phyloP scores from a whole-genome alignment of 2,888 invertebrate genomes.

The Acrocyrtus sp. region DNA sequence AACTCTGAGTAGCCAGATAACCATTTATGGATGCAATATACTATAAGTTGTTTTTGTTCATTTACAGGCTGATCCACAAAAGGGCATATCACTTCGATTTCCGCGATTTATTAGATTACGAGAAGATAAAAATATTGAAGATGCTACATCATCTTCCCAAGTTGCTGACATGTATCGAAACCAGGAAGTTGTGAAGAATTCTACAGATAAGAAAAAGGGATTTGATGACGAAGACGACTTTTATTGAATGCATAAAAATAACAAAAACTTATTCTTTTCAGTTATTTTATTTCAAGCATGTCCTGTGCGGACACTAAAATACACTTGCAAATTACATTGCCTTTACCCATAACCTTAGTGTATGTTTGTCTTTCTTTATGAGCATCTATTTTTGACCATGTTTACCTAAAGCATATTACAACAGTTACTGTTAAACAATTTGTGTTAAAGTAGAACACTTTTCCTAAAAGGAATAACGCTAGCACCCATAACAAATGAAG shows the following conservation, averaged over 20 bases:
- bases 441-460: no score
- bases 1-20: no score
- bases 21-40: constrained; percentile 14
- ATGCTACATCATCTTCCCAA: constrained; percentile 91
- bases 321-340: neutral
- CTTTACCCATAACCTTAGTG: neutral
- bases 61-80: constrained; percentile 80
- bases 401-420: no score
- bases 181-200: constrained; percentile 90
- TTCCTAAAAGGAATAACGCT: no score
- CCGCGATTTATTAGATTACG: constrained; percentile 91
- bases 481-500: no score
- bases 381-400: no score
- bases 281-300: neutral
- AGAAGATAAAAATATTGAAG: constrained; percentile 91
- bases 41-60: no score
- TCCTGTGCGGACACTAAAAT: neutral
- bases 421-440: no score
- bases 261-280: neutral
- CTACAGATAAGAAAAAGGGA: constrained; percentile 66
- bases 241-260: constrained; percentile 71
- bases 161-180: constrained; percentile 89
- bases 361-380: no score
- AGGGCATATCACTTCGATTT: constrained; percentile 95
- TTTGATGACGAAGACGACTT: constrained; percentile 70